Base-by-base conservation (phyloP, 2,113 vertebrate species). In the Podarcis muralis region DNA sequence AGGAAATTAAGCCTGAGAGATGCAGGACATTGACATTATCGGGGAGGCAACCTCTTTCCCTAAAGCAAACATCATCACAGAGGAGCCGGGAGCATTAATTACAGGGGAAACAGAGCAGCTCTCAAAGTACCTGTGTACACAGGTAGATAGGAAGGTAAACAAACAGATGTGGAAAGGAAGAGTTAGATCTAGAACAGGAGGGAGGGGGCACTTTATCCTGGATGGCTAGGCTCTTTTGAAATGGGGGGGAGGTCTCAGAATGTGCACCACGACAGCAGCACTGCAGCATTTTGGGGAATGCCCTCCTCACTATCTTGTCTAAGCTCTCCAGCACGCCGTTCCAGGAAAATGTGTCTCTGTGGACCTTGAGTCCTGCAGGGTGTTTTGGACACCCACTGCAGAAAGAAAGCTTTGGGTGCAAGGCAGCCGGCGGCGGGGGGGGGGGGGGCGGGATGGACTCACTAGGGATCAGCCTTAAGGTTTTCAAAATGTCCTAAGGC, bases 271-370 rank as follows among this genome's bases (percentile, higher is more conserved):
- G 37, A 12, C 18, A 30, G 23, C 3, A 1, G 90, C 2, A 2
- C 37, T 93, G 90, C 88, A 91, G 78, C 79, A 2, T 1, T 88
- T 94, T 81, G 62, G 35, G 37, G 65, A 88, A 90, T 90, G 81
- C 81, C 0, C 0, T 57, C 0, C 18, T 2, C 62, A 78, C 72
- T 13, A 86, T 40, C 32, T 18, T 1, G 30, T 81, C 84, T 88
- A 23, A 80, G 82, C n/a, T 86, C 91, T 91, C 92, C 89, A 91
- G 80, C 75, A 1, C 90, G 20, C 27, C 12, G 27, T 59, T 22
- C 30, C 81, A 77, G 40, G 4, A 0, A 72, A 75, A 40, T 18
- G 59, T 16, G 0, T 13, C 1, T 12, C 59, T 53, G 9, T 0
- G 57, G 48, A 74, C 25, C 0, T 0, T 18, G 23, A 15, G n/a